phyloP scores from a whole-genome alignment of 2,888 invertebrate genomes.

The Lordiphosa fenestrarum region DNA sequence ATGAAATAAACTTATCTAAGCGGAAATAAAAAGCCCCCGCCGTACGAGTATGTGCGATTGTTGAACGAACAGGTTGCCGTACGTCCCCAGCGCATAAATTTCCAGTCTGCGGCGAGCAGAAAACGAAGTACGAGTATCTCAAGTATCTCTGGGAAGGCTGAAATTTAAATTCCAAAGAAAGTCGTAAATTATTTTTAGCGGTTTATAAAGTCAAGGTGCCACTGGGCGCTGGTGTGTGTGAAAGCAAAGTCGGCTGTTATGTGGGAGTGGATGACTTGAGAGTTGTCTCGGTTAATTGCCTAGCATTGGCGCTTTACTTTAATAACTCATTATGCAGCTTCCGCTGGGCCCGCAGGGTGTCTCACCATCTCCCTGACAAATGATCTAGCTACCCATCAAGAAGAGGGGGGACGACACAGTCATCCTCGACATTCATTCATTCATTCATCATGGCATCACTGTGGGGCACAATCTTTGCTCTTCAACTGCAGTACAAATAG shows the following conservation, averaged over 20 bases:
- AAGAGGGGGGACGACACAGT: slow-evolving; percentile 15
- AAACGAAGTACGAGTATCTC: slow-evolving; percentile 45
- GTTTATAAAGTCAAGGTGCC: slow-evolving; percentile 60
- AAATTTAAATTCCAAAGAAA: slow-evolving; percentile 71
- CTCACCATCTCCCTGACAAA: slow-evolving; percentile 60
- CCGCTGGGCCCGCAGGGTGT: slow-evolving; percentile 56
- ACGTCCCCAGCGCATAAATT: slow-evolving; percentile 54
- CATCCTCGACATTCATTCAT: slow-evolving; percentile 29
- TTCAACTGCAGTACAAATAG: slow-evolving; percentile 58
- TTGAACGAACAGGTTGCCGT: slow-evolving; percentile 60
- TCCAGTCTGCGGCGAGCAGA: slow-evolving; percentile 26
- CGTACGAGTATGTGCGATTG: slow-evolving; percentile 17
- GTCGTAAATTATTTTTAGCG: slow-evolving; percentile 74
- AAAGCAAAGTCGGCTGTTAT: slow-evolving; percentile 36
- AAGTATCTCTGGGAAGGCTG: slow-evolving; percentile 40
- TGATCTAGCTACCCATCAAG: slow-evolving; percentile 57
- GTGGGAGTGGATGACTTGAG: slow-evolving; percentile 31
- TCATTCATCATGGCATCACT: slow-evolving; percentile 58
- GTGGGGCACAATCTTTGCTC: slow-evolving; percentile 21
- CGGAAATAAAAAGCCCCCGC: slow-evolving; percentile 62
- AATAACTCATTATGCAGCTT: slow-evolving; percentile 75
- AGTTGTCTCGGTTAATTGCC: slow-evolving; percentile 49
- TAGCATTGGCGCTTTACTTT: slow-evolving; percentile 49
- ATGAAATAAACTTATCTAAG: slow-evolving; percentile 76
- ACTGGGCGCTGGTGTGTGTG: slow-evolving; percentile 38